Evolutionary conservation across 1,140 invertebrate genomes (phyloP), one percentile per base, ranked within the genome.

Genomic region (Drosophila pruinosa): DNA sequence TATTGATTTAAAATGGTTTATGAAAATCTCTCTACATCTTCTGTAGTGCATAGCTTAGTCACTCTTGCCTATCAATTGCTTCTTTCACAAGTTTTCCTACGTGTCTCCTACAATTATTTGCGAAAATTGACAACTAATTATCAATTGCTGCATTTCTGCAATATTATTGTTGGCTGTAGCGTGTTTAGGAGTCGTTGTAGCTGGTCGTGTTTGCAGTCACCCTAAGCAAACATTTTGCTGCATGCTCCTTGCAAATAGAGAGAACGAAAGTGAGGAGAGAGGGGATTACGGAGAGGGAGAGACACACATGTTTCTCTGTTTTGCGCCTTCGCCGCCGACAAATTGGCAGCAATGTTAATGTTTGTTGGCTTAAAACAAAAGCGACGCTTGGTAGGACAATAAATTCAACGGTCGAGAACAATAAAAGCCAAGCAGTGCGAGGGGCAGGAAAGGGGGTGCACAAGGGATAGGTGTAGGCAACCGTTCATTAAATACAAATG

Each of bases 401-500:
- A 83, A 61, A 61, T 64, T 26, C 38, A 72, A 58, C 41, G 48
- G 67, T 41, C 48, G 15, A 63, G 59, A 63, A 54, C 58, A 47
- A 26, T 52, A 54, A 22, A 21, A 21, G n/a, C 24, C 15, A 14
- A 28, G 7, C 10, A 31, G 3, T 10, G 41, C 17, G 22, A 47
- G 45, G 7, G 14, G 26, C 10, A 38, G 14, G 19, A 19, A 4
- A 10, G 19, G 28, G 43, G 21, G 12, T 4, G 14, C 5, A n/a
- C n/a, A 12, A 19, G 15, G n/a, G 31, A 2, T 21, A 14, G 5
- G 36, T n/a, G 31, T 43, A 38, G 80, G 70, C 52, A 78, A 82
- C 81, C 82, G 56, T 69, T 86, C 77, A 86, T 86, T 86, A 81
- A 68, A 79, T 77, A 61, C 78, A 88, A 88, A 88, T 88, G 82